Base-by-base conservation (phyloP, 2,113 vertebrate species). In the Saimiri boliviensis region DNA sequence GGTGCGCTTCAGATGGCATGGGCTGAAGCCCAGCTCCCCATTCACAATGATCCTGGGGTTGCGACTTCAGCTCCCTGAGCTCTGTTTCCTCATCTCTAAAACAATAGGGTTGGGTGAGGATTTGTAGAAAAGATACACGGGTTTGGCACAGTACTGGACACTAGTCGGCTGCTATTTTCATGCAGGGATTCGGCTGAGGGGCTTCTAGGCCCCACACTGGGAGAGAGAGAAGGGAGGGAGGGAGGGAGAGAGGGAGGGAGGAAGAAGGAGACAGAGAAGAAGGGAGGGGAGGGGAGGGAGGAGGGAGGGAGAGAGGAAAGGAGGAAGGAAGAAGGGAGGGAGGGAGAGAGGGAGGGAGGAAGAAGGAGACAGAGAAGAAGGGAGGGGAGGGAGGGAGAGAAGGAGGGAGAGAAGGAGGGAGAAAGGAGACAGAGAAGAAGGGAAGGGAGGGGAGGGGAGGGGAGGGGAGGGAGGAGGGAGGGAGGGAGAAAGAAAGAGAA, bases 391-490 rank as follows among this genome's bases (percentile, higher is more conserved):
- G n/a, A n/a, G n/a, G n/a, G n/a, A n/a, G n/a, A n/a, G n/a, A n/a
- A n/a, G n/a, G n/a, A n/a, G n/a, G n/a, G n/a, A n/a, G n/a, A n/a
- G n/a, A n/a, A n/a, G n/a, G n/a, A n/a, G n/a, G n/a, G n/a, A n/a
- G n/a, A n/a, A n/a, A n/a, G n/a, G n/a, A n/a, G n/a, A n/a, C n/a
- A n/a, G n/a, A n/a, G n/a, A n/a, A n/a, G 54, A 56, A 47, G 47
- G 47, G 47, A 49, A 13, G 4, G 14, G 56, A 23, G 2, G 20
- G 56, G n/a, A 3, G 1, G 45, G 8, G 45, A 12, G 4, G 56
- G 6, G 2, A 58, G 0, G 8, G 3, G 8, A 21, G 23, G 3
- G 0, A 8, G 7, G 6, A 56, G 8, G 3, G 23, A 10, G 8
- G 3, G 9, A 58, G 23, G 16, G 4, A 58, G 56, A 58, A 58